Evolutionary conservation across 2,797 vertebrate species (phyloP).

Genomic region (Poeciliopsis presidionis): DNA sequence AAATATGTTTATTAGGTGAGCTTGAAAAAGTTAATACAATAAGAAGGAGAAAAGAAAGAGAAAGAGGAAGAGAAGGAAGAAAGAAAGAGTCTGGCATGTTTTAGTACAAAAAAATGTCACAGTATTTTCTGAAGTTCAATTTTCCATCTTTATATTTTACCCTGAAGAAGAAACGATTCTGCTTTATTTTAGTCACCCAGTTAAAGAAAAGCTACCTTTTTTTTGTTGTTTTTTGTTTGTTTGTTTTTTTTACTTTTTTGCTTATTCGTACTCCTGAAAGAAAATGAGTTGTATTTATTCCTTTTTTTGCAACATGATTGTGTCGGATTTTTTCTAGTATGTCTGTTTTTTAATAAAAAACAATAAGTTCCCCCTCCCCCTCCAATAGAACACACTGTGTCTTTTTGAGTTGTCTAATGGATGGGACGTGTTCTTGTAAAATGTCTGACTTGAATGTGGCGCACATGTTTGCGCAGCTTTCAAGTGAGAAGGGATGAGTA

Average conservation of each 20-base stretch:
- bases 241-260: not conserved
- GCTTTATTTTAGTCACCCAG: not conserved
- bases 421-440: not conserved
- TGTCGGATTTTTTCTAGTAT: not conserved
- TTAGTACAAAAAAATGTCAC: not conserved
- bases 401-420: not conserved
- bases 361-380: not conserved
- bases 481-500: conserved; percentile 23
- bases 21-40: not conserved
- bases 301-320: not conserved
- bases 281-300: not conserved
- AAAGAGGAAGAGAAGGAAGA: not conserved
- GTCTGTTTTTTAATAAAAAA: not conserved
- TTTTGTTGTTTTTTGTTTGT: too few relatives aligned
- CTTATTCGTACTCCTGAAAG: not conserved
- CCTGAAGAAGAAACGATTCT: not conserved
- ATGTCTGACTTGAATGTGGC: not conserved
- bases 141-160: not conserved
- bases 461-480: conserved; percentile 11
- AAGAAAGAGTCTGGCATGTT: not conserved
- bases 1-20: not conserved
- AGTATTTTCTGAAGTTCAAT: not conserved
- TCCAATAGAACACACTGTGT: not conserved
- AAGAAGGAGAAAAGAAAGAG: not conserved
- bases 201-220: not conserved